These are phyloP conservation scores for Alligator sinensis DNA, from an alignment of 2,113 vertebrate species.

Conservation along the genomic window DNA sequence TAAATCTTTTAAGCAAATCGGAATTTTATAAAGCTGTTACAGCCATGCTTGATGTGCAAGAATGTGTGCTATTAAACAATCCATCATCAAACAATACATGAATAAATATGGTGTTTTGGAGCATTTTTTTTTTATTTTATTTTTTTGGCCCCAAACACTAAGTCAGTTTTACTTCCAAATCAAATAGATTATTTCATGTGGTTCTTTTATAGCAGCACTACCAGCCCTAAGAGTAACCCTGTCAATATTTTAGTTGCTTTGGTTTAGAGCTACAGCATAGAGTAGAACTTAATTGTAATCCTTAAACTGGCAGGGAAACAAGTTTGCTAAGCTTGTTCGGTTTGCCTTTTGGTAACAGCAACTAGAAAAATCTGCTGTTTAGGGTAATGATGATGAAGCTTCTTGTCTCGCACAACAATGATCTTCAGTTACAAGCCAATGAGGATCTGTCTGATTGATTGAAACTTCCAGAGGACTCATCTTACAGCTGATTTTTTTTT, in stretches of 20 bases:
- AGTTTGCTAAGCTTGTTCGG: slow-evolving; percentile 55
- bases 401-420: neutral
- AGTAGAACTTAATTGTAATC: slow-evolving; percentile 49
- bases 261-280: slow-evolving; percentile 42
- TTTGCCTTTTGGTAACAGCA: slow-evolving; percentile 50
- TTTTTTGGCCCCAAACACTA: slow-evolving; percentile 54
- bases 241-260: slow-evolving; percentile 69
- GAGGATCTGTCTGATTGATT: neutral
- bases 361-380: slow-evolving; percentile 17
- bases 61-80: neutral
- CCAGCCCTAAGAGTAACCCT: slow-evolving; percentile 57
- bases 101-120: slow-evolving; percentile 53
- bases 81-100: slow-evolving; percentile 64
- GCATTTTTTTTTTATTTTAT: neutral
- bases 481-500: neutral
- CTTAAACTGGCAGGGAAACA: slow-evolving; percentile 59
- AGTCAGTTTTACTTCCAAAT: slow-evolving; percentile 52
- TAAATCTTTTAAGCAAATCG: slow-evolving; percentile 68
- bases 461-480: neutral
- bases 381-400: slow-evolving; percentile 23
- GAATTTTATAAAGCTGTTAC: slow-evolving; percentile 45
- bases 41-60: slow-evolving; percentile 28
- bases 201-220: neutral
- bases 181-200: slow-evolving; percentile 60
- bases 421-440: accelerated